Conservation (phyloP, 2,797 vertebrate species). For the Pangasius mekongensis region DNA sequence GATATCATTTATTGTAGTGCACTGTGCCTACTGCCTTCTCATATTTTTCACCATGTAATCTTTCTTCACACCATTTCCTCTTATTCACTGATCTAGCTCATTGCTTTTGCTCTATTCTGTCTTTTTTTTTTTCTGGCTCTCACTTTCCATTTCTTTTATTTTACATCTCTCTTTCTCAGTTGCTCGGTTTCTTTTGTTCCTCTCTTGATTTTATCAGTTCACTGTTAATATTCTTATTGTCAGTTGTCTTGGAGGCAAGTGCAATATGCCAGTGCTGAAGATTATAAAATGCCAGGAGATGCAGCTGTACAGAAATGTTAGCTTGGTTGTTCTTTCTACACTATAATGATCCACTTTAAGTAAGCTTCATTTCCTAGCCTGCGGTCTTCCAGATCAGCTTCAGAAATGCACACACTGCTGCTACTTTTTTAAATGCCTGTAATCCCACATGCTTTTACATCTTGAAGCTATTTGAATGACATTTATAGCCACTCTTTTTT, state of each 20-base stretch:
- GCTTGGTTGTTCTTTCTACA: not conserved
- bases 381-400: not conserved
- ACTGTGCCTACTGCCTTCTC: not conserved
- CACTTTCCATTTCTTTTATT: not conserved
- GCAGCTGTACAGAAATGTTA: not conserved
- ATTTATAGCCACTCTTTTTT: not conserved
- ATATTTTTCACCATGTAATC: not conserved
- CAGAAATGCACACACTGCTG: not conserved
- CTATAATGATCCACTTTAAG: not conserved
- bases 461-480: not conserved
- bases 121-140: slow-evolving; percentile 1
- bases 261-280: not conserved
- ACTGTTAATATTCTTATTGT: slow-evolving; percentile 5
- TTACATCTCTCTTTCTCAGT: not conserved
- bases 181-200: not conserved
- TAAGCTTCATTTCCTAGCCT: not conserved
- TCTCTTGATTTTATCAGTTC: not conserved
- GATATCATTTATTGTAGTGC: not conserved
- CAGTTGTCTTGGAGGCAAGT: not conserved
- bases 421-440: not conserved
- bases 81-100: not conserved
- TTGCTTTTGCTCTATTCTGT: not conserved
- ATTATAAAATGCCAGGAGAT: not conserved
- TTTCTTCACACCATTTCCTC: not conserved
- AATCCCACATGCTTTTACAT: not conserved